Base-by-base conservation (phyloP, 30 jellyfish, hydroid and myxozoan genomes). In the Chironex yamaguchii region DNA sequence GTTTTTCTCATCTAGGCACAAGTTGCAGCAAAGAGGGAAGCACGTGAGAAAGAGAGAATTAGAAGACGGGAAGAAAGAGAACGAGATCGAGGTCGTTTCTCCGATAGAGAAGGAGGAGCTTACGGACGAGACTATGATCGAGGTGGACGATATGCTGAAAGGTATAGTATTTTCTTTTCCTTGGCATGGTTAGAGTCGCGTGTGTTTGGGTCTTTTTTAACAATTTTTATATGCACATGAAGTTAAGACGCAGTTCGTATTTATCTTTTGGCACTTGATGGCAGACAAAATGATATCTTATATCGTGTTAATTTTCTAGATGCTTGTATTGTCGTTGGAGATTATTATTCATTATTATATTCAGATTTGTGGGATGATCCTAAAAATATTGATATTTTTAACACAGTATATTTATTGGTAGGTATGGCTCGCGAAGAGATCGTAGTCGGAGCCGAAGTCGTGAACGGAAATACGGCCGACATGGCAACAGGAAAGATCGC, bases 21-120 rank as follows among this genome's bases (percentile, higher is more conserved):
- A 9, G 98, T 93, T 17, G 79, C 86, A 13, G 86, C 90, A 29
- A 88, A 81, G 76, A 90, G 98, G 49, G 93, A 87, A 33, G 91
- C 89, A 12, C 96, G 97, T 22, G 97, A 88, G 58, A 31, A 74
- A 30, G 97, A 81, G 62, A 76, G 98, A 22, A 91, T 77, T n/a
- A 58, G 50, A 32, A 63, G 94, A 51, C 88, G 96, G 49, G 78
- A 76, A 34, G 96, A 91, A 42, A 71, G 95, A 51, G 93, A 63
- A 21, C 81, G 72, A 29, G 71, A 36, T 22, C 71, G 3, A 1
- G 90, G 54, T n/a, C 30, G 48, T 33, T 79, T 52, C 58, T 25
- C 64, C 34, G 71, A 62, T 27, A 30, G 13, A 11, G 74, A 22
- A 9, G 6, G 30, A 58, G 74, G 23, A 9, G 33, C 33, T 58